Base-by-base conservation (phyloP, 2,113 vertebrate genomes). In the Vulpes vulpes region DNA sequence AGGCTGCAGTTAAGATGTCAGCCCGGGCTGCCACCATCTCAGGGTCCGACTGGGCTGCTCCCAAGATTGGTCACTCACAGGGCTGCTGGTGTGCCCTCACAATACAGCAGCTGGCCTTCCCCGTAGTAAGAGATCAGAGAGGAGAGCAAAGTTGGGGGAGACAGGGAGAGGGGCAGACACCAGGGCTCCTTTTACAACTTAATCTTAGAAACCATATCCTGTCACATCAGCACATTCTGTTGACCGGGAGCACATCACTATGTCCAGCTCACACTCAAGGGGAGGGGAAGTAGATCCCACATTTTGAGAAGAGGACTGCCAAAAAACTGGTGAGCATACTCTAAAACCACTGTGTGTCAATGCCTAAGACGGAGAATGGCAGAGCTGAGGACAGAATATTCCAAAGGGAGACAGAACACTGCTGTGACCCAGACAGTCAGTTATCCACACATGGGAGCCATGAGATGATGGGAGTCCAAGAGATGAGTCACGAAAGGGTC, bases 351-450 rank as follows among this genome's bases (percentile, higher is more conserved):
- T 2, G 4, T 15, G 11, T 6, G 32, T n/a, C 30, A 9, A 30
- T 16, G 38, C 51, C 51, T 32, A 59, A 49, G 32, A 51, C 38
- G 22, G 19, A 30, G 4, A 0, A 2, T 6, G 73, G 43, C 60
- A 23, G 57, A 27, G 62, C 49, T 5, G 43, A 71, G 59, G 69
- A 25, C 19, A 16, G 51, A n/a, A 8, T 3, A 17, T 11, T 30
- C 59, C 22, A 8, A 22, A 65, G 14, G 62, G 2, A 11, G 35
- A 22, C 16, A 11, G 38, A 32, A 16, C n/a, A 0, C 27, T 0
- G 53, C 14, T 67, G 20, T 1, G 15, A 43, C 51, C 62, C 27
- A 14, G 67, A n/a, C 32, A 16, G 14, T 19, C 2, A 5, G 60
- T 5, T 1, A 12, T 1, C 30, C 20, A 2, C 3, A 2, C 1